phyloP scores from a whole-genome alignment of 2,888 invertebrate species.

The Synergus umbraculus region DNA sequence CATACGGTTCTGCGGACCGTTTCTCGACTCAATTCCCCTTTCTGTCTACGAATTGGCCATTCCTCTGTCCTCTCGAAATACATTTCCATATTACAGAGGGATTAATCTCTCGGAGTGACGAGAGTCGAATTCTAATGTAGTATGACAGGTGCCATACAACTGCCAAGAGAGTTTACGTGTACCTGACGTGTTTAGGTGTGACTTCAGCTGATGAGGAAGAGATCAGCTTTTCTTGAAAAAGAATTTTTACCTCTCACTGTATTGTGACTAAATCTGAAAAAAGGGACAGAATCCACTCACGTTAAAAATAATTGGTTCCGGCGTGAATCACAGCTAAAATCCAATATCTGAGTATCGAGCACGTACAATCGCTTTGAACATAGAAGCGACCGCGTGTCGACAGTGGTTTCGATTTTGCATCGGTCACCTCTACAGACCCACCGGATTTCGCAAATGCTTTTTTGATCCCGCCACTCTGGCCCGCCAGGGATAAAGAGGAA shows the following conservation, averaged over 20 bases:
- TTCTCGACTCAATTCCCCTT: constrained; percentile 59
- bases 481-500: constrained; percentile 46
- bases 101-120: constrained; percentile 57
- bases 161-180: constrained; percentile 42
- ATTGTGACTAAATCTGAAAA: constrained; percentile 23
- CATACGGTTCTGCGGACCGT: constrained; percentile 66
- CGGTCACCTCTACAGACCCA: constrained; percentile 60
- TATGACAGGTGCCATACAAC: constrained; percentile 65
- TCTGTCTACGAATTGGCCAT: constrained; percentile 51
- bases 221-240: not conserved
- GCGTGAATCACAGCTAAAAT: constrained; percentile 44
- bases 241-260: not conserved
- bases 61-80: constrained; percentile 55
- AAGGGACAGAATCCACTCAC: constrained; percentile 5
- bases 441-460: constrained; percentile 73
- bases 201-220: not conserved
- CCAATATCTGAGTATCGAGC: constrained; percentile 45
- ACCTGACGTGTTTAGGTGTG: not conserved
- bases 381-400: constrained; percentile 59
- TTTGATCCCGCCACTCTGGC: constrained; percentile 69
- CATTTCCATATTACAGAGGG: constrained; percentile 72
- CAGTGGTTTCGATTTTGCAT: constrained; percentile 69
- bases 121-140: constrained; percentile 71
- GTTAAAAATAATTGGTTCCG: constrained; percentile 43
- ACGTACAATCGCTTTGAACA: constrained; percentile 51